Evolutionary conservation across 2,797 vertebrate species (phyloP), one percentile per base, ranked within the genome.

Genomic region (Heteromormyrus szaboi): DNA sequence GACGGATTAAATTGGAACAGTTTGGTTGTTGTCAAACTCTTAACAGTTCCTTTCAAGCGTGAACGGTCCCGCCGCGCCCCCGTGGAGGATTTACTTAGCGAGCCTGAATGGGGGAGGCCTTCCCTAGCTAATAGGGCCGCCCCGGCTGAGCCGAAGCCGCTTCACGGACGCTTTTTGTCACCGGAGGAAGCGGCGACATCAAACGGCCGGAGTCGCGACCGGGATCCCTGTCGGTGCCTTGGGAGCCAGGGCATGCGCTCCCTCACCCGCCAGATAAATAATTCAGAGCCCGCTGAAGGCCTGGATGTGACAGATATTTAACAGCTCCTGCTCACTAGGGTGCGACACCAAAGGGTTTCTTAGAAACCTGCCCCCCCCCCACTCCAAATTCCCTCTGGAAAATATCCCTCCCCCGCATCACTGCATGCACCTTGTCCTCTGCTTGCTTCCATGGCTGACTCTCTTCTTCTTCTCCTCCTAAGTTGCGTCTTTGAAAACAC

Each of bases 21-120:
- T 97, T 97, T 96, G 96, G 95, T 96, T 96, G 96, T 97, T 97
- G 96, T 97, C 96, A 97, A 96, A 96, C 96, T 96, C 95, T 96
- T 96, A 97, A 96, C 95, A 93, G 95, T 97, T 96, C 95, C 96
- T 96, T 97, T 97, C 95, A 96, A 96, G 96, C 96, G 94, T 96
- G 96, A 97, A 95, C 94, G 95, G 94, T 96, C 94, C 94, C 93
- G 9, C 2, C 91, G 95, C 94, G 25, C 62, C 59, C 95, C 95
- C 96, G 90, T 91, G 0, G 93, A 96, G 96, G 96, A 95, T 97
- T 97, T 96, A 95, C 95, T 95, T 94, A 95, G 94, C 94, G 90
- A 94, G 89, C 94, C 95, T 94, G 96, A 97, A 97, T 95, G 94
- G 95, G 95, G 95, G 95, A 95, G 94, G 96, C 95, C 96, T 96